These are phyloP conservation scores for Poeciliopsis infans DNA, from an alignment of 2,797 vertebrate genomes.

Conservation along the genomic window DNA sequence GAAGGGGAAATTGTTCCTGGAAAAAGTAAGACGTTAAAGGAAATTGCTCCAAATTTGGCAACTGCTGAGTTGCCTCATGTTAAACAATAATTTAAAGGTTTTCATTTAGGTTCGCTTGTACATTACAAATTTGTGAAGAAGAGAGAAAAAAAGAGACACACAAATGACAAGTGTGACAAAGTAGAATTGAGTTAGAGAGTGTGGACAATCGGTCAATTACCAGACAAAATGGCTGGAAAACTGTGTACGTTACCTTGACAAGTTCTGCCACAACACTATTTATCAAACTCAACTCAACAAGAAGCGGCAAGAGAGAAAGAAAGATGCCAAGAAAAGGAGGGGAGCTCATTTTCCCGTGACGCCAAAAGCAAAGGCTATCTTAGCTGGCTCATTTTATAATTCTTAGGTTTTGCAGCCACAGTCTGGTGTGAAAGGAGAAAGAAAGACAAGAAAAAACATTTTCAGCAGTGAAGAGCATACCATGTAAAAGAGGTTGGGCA, in stretches of 20 bases:
- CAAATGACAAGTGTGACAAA: conserved; percentile 1
- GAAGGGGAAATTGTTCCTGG: conserved; percentile 50
- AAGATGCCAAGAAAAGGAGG: conserved; percentile 16
- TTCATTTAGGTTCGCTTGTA: conserved; percentile 22
- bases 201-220: conserved; percentile 62
- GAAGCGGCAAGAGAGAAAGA: conserved; percentile 20
- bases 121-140: conserved; percentile 18
- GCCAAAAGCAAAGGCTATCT: conserved; percentile 53
- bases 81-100: conserved; percentile 51
- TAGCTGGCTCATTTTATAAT: conserved; percentile 54
- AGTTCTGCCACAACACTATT: conserved; percentile 75
- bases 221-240: conserved; percentile 39
- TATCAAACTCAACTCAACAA: conserved; percentile 61
- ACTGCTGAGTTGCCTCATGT: conserved; percentile 12
- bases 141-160: neutral
- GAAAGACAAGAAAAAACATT: conserved; percentile 26
- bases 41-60: conserved; percentile 55
- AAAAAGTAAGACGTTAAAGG: conserved; percentile 42
- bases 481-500: conserved; percentile 51
- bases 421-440: neutral
- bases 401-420: neutral
- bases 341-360: conserved; percentile 39
- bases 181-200: conserved; percentile 31
- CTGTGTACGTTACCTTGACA: conserved; percentile 51
- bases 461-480: conserved; percentile 11